phyloP scores from a whole-genome alignment of 2,113 vertebrate species.

The Onychostoma macrolepis region DNA sequence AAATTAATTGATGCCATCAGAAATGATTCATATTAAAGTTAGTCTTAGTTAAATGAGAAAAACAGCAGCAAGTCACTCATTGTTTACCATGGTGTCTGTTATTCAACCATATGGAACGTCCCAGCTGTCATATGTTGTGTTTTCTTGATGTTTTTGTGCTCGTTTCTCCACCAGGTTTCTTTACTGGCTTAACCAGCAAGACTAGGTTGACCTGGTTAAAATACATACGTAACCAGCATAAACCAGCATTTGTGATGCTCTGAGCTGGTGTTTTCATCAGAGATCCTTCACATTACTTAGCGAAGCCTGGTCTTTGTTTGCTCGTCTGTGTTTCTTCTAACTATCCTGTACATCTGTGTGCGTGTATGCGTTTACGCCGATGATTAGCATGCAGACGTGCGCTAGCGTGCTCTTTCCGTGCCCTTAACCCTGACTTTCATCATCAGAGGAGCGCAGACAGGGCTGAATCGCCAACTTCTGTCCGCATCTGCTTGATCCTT shows the following conservation, averaged over 20 bases:
- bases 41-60: not conserved
- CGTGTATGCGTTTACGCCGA: not conserved
- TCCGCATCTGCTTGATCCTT: constrained; percentile 13
- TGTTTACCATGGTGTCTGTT: not conserved
- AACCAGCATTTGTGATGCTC: not conserved
- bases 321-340: not conserved
- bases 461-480: not conserved
- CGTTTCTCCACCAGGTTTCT: too few species aligned
- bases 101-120: not conserved
- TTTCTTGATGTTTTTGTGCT: not conserved
- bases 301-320: not conserved
- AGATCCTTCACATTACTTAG: not conserved
- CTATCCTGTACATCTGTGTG: not conserved
- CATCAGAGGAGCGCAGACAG: constrained; percentile 57
- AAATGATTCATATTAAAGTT: too few species aligned
- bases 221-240: not conserved
- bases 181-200: not conserved
- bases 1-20: too few species aligned
- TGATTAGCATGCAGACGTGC: constrained; percentile 49
- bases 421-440: constrained; percentile 52
- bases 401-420: constrained; percentile 42
- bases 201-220: not conserved
- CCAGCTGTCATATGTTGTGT: not conserved
- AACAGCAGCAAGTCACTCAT: not conserved
- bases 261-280: not conserved